phyloP scores from a whole-genome alignment of 2,797 vertebrate genomes.

The Onychomys torridus region DNA sequence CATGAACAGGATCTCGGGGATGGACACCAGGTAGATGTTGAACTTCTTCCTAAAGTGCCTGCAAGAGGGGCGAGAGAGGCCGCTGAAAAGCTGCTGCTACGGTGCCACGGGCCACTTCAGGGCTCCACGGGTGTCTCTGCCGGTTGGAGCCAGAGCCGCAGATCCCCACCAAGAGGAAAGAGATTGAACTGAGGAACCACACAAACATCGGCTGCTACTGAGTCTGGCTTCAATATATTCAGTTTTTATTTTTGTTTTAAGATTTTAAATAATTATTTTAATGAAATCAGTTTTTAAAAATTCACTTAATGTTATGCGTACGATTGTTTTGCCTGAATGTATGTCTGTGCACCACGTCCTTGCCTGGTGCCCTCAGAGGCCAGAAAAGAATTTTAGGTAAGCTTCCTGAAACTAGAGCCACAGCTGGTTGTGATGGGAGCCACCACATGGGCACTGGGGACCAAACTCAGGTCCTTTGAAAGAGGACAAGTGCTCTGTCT shows the following conservation, averaged over 20 bases:
- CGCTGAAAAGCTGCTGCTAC: neutral
- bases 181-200: neutral
- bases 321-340: neutral
- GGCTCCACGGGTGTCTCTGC: neutral
- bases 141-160: neutral
- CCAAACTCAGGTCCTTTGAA: neutral
- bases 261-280: neutral
- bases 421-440: neutral
- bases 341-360: neutral
- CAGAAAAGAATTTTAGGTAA: neutral
- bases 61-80: neutral
- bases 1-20: constrained; percentile 97
- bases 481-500: neutral
- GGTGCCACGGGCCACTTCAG: neutral
- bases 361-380: neutral
- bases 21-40: constrained; percentile 94
- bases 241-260: neutral
- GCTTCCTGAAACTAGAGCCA: neutral
- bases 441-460: neutral
- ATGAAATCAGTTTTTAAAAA: neutral
- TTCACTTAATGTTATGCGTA: neutral
- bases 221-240: neutral
- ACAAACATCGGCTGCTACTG: neutral
- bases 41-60: constrained; percentile 96
- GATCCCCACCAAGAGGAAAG: rapidly evolving